phyloP scores from a whole-genome alignment of 2,797 vertebrate species.

The Megaceryle alcyon region DNA sequence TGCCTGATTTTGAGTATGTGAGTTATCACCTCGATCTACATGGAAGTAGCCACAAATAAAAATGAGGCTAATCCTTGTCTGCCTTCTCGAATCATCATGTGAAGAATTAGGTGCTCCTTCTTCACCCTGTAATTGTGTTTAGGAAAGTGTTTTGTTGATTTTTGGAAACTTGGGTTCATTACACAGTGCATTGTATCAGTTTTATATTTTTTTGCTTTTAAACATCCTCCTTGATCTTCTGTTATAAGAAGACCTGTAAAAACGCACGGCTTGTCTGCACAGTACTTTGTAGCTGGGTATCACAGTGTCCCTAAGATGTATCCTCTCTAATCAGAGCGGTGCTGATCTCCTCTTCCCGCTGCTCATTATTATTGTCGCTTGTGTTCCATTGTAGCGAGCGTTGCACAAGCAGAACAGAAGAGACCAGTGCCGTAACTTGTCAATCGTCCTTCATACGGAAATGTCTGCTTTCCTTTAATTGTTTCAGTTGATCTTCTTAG shows the following conservation, averaged over 20 bases:
- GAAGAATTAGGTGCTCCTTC: not conserved
- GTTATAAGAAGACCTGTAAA: not conserved
- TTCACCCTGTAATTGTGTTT: not conserved
- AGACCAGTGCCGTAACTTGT: not conserved
- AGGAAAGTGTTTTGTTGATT: not conserved
- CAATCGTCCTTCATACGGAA: constrained; percentile 1
- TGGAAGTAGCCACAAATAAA: not conserved
- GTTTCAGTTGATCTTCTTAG: not conserved
- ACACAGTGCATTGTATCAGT: not conserved
- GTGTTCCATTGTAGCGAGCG: not conserved
- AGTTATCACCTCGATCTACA: not conserved
- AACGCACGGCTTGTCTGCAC: not conserved
- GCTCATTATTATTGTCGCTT: not conserved
- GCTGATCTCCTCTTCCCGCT: not conserved
- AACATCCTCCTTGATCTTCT: not conserved
- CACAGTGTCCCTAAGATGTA: constrained; percentile 1
- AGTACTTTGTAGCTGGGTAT: not conserved
- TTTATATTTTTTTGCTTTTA: not conserved
- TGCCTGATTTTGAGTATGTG: not conserved
- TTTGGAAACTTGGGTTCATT: not conserved
- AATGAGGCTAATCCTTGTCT: not conserved
- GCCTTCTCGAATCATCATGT: not conserved
- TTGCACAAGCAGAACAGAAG: not conserved
- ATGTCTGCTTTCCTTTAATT: not conserved
- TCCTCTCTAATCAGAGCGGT: constrained; percentile 18